A percentile compares a stretch with the other conserved stretches of the same genome.
These are phyloP conservation scores for Neomonachus schauinslandi DNA, from an alignment of 2,113 vertebrate genomes.

Conservation along the genomic window DNA sequence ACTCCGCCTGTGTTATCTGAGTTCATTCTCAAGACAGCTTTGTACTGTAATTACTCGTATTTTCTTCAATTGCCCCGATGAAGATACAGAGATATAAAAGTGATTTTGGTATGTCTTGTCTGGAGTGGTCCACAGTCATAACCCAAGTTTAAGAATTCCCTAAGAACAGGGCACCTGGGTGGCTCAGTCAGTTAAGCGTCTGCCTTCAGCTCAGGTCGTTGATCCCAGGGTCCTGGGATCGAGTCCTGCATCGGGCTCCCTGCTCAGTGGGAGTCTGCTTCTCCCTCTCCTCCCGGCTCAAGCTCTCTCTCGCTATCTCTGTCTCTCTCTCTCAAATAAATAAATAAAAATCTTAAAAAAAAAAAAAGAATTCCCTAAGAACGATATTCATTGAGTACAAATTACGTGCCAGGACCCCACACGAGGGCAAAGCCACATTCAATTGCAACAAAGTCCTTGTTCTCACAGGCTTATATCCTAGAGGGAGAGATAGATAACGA, in stretches of 20 bases:
- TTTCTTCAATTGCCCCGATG: background rate
- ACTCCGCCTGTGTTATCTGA: background rate
- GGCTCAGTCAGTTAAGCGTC: no score
- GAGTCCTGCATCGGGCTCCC: no score
- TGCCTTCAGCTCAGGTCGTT: no score
- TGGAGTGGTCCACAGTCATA: background rate
- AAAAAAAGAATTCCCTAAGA: background rate
- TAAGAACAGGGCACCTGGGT: background rate
- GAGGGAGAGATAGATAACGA: fast-evolving
- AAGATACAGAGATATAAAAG: background rate
- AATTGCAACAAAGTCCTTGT: background rate
- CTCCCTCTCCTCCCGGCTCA: no score
- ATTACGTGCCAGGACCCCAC: background rate
- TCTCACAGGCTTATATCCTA: background rate
- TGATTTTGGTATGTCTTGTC: background rate
- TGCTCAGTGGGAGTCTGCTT: no score
- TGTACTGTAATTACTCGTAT: background rate
- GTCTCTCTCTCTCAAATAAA: no score
- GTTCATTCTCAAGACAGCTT: background rate
- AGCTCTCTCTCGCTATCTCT: no score
- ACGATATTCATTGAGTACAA: background rate
- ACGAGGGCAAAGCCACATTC: background rate
- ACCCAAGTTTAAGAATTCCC: background rate
- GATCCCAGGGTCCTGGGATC: no score
- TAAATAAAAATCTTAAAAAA: no score